Evolutionary conservation across 2,888 invertebrate genomes (phyloP).

Genomic region (Kryphioiulus occultus): DNA sequence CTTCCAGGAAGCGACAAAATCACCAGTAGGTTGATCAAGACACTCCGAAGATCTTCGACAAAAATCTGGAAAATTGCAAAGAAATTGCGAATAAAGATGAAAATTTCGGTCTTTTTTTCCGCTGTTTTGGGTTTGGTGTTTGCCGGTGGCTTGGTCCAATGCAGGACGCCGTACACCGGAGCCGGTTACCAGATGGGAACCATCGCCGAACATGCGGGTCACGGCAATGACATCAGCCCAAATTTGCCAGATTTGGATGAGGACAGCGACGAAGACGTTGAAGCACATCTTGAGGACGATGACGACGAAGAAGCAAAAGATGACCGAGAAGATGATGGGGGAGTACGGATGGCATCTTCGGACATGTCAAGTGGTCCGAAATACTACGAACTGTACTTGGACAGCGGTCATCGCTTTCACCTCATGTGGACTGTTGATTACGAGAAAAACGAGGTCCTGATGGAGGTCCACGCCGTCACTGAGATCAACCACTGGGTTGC

Average conservation of each 20-base stretch:
- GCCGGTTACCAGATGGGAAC: constrained; percentile 22
- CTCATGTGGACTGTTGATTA: constrained; percentile 58
- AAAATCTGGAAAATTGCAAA: neutral
- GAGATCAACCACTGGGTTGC: constrained; percentile 73
- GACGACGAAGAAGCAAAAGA: neutral
- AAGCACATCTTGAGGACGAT: neutral
- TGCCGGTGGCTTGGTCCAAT: neutral
- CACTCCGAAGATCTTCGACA: neutral
- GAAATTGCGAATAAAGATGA: neutral
- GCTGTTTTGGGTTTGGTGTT: neutral
- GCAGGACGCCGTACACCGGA: neutral
- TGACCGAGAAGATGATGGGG: neutral
- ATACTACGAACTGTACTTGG: constrained; percentile 54
- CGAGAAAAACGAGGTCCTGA: constrained; percentile 55
- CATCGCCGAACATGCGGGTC: constrained; percentile 2
- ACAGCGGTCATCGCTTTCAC: constrained; percentile 55
- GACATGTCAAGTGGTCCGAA: neutral
- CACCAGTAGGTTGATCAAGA: too few relatives aligned
- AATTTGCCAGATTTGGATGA: neutral
- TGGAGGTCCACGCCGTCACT: constrained; percentile 55
- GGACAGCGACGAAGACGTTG: neutral
- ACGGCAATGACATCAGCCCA: neutral
- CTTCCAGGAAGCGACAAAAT: too few relatives aligned
- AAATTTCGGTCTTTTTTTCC: neutral
- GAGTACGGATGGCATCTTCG: neutral